Conservation (phyloP, 2,113 vertebrate genomes). For the Ammodytes marinus region DNA sequence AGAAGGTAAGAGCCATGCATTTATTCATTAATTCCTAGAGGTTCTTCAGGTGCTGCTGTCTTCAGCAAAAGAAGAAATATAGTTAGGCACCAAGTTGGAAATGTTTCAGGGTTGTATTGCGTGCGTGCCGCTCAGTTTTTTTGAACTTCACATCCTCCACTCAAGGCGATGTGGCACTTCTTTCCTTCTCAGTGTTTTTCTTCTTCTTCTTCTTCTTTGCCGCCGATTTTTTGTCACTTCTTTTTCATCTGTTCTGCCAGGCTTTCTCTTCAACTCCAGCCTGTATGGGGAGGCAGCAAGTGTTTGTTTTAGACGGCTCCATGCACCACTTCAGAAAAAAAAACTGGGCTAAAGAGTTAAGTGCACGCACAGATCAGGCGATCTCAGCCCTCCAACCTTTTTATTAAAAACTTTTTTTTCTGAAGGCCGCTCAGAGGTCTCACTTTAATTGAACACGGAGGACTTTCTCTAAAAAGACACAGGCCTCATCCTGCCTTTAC, state of each 20-base stretch:
- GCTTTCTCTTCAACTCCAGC: constrained; percentile 35
- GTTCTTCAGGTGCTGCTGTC: constrained; percentile 31
- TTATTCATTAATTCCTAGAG: constrained; percentile 66
- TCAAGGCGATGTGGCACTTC: constrained; percentile 12
- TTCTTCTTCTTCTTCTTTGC: constrained; percentile 1
- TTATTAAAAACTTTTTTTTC: constrained; percentile 10
- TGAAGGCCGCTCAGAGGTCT: constrained; percentile 47
- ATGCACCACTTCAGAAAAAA: constrained; percentile 4
- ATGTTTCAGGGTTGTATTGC: constrained; percentile 38
- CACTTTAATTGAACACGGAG: constrained; percentile 36
- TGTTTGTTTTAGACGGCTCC: constrained; percentile 42
- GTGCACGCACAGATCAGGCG: constrained; percentile 13
- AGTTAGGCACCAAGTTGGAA: constrained; percentile 26
- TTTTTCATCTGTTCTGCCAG: constrained; percentile 9
- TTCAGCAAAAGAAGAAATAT: constrained; percentile 39
- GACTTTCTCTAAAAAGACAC: constrained; percentile 43
- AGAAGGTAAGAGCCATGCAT: constrained; percentile 49
- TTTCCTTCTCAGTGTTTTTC: constrained; percentile 22
- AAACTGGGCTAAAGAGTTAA: constrained; percentile 29
- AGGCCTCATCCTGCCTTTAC: constrained; percentile 35
- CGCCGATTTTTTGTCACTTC: background rate
- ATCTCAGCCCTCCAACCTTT: constrained; percentile 29
- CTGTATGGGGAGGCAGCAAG: constrained; percentile 32
- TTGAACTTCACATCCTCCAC: constrained; percentile 30
- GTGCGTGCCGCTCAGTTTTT: constrained; percentile 5